Conservation (phyloP, 2,888 invertebrate species). For the Syrista parreyssii region DNA sequence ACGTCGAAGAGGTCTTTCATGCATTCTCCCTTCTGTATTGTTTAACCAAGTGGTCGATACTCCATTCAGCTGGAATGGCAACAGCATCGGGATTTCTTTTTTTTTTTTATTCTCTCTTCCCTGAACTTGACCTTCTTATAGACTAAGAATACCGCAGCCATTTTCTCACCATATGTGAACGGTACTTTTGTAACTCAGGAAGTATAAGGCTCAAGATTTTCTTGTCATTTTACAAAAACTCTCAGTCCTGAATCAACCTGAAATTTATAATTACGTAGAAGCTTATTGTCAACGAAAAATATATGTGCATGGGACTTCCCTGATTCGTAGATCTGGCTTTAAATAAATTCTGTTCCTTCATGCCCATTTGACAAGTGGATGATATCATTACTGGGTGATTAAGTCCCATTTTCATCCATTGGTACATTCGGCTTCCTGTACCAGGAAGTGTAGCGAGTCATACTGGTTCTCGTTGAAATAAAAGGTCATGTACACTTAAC, state of each 20-base stretch:
- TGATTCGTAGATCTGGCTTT: background rate
- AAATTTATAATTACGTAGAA: background rate
- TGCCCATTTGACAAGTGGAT: background rate
- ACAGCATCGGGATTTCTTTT: constrained; percentile 13
- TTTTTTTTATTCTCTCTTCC: constrained; percentile 38
- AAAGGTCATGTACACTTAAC: background rate
- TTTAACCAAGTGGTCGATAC: background rate
- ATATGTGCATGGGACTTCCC: background rate
- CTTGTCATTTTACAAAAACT: background rate
- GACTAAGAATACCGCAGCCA: background rate
- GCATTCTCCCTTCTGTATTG: background rate
- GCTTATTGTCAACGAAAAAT: background rate
- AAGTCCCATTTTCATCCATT: background rate
- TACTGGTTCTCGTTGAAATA: background rate
- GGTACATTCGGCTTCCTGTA: background rate
- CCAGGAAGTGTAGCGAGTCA: background rate
- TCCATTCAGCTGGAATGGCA: background rate
- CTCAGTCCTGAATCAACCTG: background rate
- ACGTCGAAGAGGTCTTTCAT: background rate
- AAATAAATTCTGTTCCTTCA: background rate
- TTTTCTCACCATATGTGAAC: background rate
- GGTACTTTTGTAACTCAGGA: background rate
- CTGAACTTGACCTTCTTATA: constrained; percentile 26
- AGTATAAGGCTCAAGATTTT: too few relatives aligned
- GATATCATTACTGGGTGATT: background rate